These are phyloP conservation scores for Argopecten irradians DNA, from an alignment of 1,140 invertebrate genomes.

Conservation along the genomic window DNA sequence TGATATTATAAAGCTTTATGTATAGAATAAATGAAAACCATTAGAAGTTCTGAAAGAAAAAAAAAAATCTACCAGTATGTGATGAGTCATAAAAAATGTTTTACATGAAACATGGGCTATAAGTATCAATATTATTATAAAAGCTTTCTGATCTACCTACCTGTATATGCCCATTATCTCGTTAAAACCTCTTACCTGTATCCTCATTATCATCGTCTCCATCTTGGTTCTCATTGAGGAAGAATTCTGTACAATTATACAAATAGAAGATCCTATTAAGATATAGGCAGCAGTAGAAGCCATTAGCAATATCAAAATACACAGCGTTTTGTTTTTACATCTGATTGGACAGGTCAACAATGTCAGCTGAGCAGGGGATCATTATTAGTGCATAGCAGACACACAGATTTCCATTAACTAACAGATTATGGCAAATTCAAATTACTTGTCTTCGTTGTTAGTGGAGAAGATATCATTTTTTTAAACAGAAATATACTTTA, in stretches of 20 bases:
- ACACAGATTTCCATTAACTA: background rate
- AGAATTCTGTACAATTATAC: slow-evolving; percentile 76
- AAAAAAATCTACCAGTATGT: background rate
- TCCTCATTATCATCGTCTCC: slow-evolving; percentile 93
- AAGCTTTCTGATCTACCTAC: background rate
- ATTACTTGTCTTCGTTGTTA: too few species aligned
- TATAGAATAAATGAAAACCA: too few species aligned
- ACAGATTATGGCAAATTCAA: background rate
- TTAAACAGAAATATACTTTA: too few species aligned
- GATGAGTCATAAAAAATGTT: background rate
- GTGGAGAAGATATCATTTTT: too few species aligned
- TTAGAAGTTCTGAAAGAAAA: too few species aligned
- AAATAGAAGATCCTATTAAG: background rate
- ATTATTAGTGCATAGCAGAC: background rate
- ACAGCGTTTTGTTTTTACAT: background rate
- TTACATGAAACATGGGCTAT: background rate
- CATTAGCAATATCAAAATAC: background rate
- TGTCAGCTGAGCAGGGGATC: background rate
- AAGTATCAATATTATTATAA: background rate
- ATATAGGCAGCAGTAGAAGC: background rate
- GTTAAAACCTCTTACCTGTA: slow-evolving; percentile 79
- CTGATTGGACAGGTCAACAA: background rate
- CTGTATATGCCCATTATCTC: background rate
- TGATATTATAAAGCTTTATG: too few species aligned
- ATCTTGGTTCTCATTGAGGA: slow-evolving; percentile 92